Base-by-base conservation (phyloP, 2,113 vertebrate genomes). In the Hepsetus odoe region DNA sequence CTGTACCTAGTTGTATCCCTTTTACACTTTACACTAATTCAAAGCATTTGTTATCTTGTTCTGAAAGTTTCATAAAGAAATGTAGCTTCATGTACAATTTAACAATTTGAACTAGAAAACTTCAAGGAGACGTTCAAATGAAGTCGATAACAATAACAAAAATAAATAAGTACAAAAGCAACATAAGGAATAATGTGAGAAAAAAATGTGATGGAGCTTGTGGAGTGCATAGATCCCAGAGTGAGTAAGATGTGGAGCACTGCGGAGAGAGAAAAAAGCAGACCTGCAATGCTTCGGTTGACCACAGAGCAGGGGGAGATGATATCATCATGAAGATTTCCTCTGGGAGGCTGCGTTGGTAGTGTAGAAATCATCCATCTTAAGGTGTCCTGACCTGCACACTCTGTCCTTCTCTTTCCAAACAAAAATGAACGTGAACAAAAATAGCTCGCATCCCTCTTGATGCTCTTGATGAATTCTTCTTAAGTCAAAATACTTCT, bases 191-290 rank as follows among this genome's bases (percentile, higher is more conserved):
- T 82, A 89, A 89, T 83, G 81, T 84, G 83, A 85, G 81, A 91
- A 93, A 91, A 90, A 89, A 83, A 68, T 69, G 82, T 85, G 73
- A 62, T 66, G 72, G 76, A 62, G 44, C 40, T 40, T 73, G 38
- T 46, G 68, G 68, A 92, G 89, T 93, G 92, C 94, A 95, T 94
- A 93, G 92, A 93, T 92, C 91, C 86, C 79, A 81, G 91, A 93
- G 85, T 92, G 61, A 69, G 89, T 11, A n/a, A 76, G 73, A 90
- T 87, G 90, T 91, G 88, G 90, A 91, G 90, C 85, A 90, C 86
- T 89, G 90, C 92, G 89, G 89, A 90, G 88, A 77, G 87, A 87
- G 86, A 88, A 70, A 46, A 14, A 55, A 7, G 51, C 51, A 55
- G 33, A 56, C 49, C 76, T 51, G 66, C 67, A 71, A 42, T 30